Percentiles rank a stretch among this genome's conserved stretches.
Evolutionary conservation across 2,797 vertebrate genomes (phyloP).

Genomic region (Melanotaenia maccullochi): DNA sequence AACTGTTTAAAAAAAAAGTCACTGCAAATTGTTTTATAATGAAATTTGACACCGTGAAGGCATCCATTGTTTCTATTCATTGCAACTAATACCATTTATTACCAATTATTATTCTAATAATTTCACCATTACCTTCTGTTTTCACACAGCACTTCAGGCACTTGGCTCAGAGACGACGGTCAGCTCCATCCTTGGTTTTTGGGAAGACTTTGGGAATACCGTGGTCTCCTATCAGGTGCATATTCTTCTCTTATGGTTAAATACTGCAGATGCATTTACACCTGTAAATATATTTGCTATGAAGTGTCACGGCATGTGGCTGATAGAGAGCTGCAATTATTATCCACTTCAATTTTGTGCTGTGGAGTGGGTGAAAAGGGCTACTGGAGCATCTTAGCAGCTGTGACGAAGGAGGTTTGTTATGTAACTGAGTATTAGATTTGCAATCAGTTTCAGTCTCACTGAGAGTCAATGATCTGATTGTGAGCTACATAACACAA

Average conservation of each 20-base stretch:
- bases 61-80: too few species aligned
- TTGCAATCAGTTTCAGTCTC: background rate
- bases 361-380: background rate
- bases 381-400: background rate
- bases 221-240: constrained; percentile 80
- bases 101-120: too few species aligned
- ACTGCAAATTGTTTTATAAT: too few species aligned
- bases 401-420: background rate
- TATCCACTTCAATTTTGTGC: background rate
- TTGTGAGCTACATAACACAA: background rate
- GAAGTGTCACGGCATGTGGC: background rate
- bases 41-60: too few species aligned
- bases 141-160: constrained; percentile 71
- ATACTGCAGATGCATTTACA: background rate
- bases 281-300: background rate
- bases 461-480: background rate
- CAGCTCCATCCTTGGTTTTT: constrained; percentile 79
- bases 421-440: background rate
- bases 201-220: constrained; percentile 79
- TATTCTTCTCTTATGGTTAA: background rate
- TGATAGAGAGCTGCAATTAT: background rate
- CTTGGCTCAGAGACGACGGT: constrained; percentile 78
- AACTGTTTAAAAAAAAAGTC: too few species aligned
- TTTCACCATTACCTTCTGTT: constrained; percentile 6
- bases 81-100: too few species aligned